Evolutionary conservation across 2,888 invertebrate genomes (phyloP).

Genomic region (Lordiphosa fenestrarum): DNA sequence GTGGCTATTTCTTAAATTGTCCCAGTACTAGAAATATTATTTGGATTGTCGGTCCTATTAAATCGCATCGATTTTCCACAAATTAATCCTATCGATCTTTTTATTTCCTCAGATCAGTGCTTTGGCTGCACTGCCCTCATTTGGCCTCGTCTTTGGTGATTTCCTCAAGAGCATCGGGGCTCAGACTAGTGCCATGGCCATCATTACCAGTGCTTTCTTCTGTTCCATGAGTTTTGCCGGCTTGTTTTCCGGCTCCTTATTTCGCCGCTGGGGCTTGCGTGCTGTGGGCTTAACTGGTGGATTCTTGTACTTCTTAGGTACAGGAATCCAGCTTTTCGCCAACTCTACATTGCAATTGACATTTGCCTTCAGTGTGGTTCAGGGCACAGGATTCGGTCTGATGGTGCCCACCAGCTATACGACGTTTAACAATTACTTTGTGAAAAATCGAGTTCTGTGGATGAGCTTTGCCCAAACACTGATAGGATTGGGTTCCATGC

Average conservation of each 20-base stretch:
- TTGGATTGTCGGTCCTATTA: too few relatives aligned
- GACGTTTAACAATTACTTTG: conserved; percentile 88
- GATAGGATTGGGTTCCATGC: conserved; percentile 85
- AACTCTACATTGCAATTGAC: conserved; percentile 84
- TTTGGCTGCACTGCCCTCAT: conserved; percentile 85
- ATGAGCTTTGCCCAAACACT: conserved; percentile 88
- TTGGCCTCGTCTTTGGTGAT: conserved; percentile 86
- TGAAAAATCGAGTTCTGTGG: conserved; percentile 85
- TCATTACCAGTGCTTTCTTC: conserved; percentile 86
- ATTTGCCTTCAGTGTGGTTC: conserved; percentile 84
- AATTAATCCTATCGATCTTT: neutral
- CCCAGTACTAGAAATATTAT: too few relatives aligned
- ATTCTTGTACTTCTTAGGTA: conserved; percentile 84
- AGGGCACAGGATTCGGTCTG: conserved; percentile 87
- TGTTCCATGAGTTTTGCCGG: conserved; percentile 82
- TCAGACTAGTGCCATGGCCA: conserved; percentile 86
- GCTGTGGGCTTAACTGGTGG: conserved; percentile 86
- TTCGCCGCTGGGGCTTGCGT: conserved; percentile 85
- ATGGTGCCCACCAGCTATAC: conserved; percentile 88
- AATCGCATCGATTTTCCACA: neutral
- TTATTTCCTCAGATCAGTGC: conserved; percentile 83
- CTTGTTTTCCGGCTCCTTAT: conserved; percentile 84
- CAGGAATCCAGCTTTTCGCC: conserved; percentile 84
- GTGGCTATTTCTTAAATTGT: too few relatives aligned
- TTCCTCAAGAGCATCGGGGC: conserved; percentile 85